Conservation (phyloP, 1,140 invertebrate genomes). For the Gryon sp. region DNA sequence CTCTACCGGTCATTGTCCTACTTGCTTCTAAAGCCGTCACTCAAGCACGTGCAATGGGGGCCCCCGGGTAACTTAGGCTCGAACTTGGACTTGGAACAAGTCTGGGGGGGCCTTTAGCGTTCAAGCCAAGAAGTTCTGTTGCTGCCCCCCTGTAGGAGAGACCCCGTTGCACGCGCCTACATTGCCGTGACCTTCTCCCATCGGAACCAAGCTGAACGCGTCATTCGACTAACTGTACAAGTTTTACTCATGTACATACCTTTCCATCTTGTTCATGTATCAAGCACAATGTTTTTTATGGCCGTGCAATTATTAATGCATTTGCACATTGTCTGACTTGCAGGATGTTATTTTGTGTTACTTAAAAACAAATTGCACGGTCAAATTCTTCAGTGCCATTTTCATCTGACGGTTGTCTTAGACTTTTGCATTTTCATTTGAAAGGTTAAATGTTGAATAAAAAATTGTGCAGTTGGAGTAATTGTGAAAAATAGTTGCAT, state of each 20-base stretch:
- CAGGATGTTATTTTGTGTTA: too few species aligned
- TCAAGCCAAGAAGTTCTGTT: constrained; percentile 45
- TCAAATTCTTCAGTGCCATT: too few species aligned
- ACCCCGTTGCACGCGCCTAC: constrained; percentile 67
- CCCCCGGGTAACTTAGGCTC: constrained; percentile 71
- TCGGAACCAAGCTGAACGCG: constrained; percentile 71
- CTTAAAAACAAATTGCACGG: too few species aligned
- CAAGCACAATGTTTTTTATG: constrained; percentile 46
- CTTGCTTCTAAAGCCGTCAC: constrained; percentile 67
- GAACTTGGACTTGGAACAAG: constrained; percentile 59
- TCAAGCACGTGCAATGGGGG: constrained; percentile 38
- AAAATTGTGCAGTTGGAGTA: too few species aligned
- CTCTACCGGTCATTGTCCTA: constrained; percentile 79
- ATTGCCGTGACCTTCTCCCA: constrained; percentile 68
- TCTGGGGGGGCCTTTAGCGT: too few species aligned
- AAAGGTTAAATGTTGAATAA: too few species aligned
- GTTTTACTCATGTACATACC: constrained; percentile 61
- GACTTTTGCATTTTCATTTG: too few species aligned
- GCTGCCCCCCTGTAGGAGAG: constrained; percentile 67
- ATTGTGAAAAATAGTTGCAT: too few species aligned
- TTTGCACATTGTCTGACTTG: constrained; percentile 25
- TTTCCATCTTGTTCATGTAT: constrained; percentile 56
- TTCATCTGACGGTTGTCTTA: too few species aligned
- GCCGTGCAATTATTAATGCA: constrained; percentile 40
- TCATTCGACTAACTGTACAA: constrained; percentile 77